Evolutionary conservation across 2,888 invertebrate genomes (phyloP).

Genomic region (Labia minor): DNA sequence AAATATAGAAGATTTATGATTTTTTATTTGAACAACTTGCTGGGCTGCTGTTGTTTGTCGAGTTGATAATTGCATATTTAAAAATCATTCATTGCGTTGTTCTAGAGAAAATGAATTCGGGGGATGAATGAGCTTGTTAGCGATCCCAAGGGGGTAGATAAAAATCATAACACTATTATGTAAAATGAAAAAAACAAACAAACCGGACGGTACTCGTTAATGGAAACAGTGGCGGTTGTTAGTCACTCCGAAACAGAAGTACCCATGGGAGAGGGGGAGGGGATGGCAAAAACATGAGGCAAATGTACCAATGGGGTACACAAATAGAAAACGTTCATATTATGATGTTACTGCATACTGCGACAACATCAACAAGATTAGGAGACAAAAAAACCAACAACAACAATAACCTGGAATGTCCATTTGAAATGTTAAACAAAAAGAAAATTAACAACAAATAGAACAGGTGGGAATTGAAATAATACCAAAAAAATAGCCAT

Average conservation of each 20-base stretch:
- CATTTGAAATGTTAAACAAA: no score
- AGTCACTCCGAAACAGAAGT: not conserved
- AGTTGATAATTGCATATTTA: slow-evolving; percentile 13
- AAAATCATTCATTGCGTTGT: slow-evolving; percentile 13
- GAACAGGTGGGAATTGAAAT: no score
- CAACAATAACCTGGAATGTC: no score
- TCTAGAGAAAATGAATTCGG: not conserved
- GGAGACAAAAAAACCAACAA: not conserved
- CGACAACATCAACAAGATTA: not conserved
- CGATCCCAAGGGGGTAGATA: not conserved
- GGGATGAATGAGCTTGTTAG: not conserved
- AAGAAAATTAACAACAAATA: no score
- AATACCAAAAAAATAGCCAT: no score
- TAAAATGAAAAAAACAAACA: not conserved
- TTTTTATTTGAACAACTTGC: slow-evolving; percentile 1
- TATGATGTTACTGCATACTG: not conserved
- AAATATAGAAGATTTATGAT: slow-evolving; percentile 4
- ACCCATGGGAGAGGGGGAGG: not conserved
- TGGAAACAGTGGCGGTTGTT: not conserved
- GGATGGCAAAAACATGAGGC: not conserved
- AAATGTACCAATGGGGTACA: not conserved
- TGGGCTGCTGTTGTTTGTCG: not conserved
- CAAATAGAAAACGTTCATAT: slow-evolving; percentile 6
- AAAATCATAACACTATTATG: slow-evolving; percentile 13
- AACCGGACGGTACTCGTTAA: not conserved